A percentile compares a stretch with the other conserved stretches of the same genome.
phyloP scores from a whole-genome alignment of 2,113 vertebrate genomes.

The Sterrhoptilus dennistouni region DNA sequence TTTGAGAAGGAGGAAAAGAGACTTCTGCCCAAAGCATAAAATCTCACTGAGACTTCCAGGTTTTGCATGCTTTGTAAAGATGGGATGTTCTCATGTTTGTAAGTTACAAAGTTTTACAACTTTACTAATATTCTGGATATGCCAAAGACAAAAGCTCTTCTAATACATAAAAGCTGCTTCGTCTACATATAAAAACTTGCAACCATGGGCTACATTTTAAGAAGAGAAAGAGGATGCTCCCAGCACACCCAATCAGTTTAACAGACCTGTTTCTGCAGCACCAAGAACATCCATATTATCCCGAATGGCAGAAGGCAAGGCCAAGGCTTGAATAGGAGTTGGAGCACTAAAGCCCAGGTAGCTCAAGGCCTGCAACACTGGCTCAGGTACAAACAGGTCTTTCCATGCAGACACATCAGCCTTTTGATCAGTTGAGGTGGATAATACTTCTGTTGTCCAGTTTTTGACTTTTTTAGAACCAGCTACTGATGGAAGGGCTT shows the following conservation, averaged over 20 bases:
- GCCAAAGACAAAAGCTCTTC: neutral
- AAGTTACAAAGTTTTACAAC: neutral
- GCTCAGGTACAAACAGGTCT: conserved; percentile 86
- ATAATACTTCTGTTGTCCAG: conserved; percentile 79
- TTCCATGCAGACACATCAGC: conserved; percentile 89
- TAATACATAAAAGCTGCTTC: neutral
- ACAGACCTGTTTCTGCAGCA: conserved; percentile 90
- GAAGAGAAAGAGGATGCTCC: neutral
- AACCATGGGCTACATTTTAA: neutral
- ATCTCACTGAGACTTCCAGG: neutral
- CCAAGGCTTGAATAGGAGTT: conserved; percentile 91
- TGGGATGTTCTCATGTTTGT: accelerated
- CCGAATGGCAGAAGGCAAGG: conserved; percentile 89
- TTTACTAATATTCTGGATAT: neutral
- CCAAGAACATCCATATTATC: conserved; percentile 92
- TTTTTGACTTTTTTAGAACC: conserved; percentile 79
- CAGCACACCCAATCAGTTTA: neutral
- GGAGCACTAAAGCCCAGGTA: conserved; percentile 89
- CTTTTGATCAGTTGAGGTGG: conserved; percentile 57
- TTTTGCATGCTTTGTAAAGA: neutral
- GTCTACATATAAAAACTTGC: neutral
- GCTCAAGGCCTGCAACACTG: conserved; percentile 86
- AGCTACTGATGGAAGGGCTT: neutral
- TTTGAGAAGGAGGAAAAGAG: neutral
- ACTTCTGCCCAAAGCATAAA: neutral